A percentile compares a stretch with the other conserved stretches of the same genome.
Evolutionary conservation across 2,797 vertebrate genomes (phyloP).

Genomic region (Acrocephalus scirpaceus): DNA sequence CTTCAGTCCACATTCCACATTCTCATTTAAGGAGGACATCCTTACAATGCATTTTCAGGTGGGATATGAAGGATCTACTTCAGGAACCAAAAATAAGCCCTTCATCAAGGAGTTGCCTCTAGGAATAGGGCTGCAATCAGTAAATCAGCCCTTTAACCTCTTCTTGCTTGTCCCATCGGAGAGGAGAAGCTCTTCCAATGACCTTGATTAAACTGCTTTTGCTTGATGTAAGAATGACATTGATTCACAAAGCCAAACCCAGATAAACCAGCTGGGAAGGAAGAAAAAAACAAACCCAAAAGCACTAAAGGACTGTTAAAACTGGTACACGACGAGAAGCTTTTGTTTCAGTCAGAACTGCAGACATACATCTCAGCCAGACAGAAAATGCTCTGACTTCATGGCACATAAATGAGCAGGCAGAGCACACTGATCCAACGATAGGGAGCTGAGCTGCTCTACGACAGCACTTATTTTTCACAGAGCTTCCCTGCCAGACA

Average conservation of each 20-base stretch:
- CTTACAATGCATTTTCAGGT: not conserved
- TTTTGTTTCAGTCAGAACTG: not conserved
- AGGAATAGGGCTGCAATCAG: not conserved
- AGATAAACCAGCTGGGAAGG: not conserved
- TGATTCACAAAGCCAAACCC: not conserved
- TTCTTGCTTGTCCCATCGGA: not conserved
- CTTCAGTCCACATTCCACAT: not conserved
- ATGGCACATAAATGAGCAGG: not conserved
- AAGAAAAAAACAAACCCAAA: not conserved
- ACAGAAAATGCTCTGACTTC: not conserved
- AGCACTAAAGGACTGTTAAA: not conserved
- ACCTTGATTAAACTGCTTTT: not conserved
- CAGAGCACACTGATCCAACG: not conserved
- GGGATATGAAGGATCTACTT: not conserved
- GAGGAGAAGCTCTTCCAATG: not conserved
- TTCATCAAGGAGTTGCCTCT: not conserved
- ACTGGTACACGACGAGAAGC: not conserved
- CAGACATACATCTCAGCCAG: not conserved
- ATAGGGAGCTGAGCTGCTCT: not conserved
- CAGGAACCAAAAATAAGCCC: not conserved
- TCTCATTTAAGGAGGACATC: not conserved
- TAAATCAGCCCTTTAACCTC: not conserved
- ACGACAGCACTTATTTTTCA: not conserved
- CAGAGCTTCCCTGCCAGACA: not conserved
- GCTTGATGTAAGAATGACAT: not conserved